A percentile compares a stretch with the other conserved stretches of the same genome.
phyloP scores from a whole-genome alignment of 1,140 invertebrate genomes.

The Listronotus oregonensis region DNA sequence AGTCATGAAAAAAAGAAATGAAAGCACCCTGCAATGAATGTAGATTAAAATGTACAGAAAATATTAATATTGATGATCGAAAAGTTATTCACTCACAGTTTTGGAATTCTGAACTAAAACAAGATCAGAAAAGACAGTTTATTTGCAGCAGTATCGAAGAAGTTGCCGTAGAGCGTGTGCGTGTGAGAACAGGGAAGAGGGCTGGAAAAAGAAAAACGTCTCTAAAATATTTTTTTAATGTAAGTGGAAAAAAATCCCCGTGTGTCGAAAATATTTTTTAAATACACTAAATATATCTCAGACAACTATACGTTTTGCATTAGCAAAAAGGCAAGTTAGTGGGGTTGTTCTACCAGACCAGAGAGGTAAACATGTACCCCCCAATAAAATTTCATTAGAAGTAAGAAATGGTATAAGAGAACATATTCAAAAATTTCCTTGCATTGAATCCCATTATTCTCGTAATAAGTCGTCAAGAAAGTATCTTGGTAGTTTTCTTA shows the following conservation, averaged over 20 bases:
- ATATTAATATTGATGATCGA: not conserved
- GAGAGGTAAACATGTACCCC: too few species aligned
- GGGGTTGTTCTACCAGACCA: too few species aligned
- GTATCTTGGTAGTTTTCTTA: too few species aligned
- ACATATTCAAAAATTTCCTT: too few species aligned
- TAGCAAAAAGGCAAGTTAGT: not conserved
- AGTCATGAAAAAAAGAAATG: constrained; percentile 1
- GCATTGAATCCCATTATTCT: too few species aligned
- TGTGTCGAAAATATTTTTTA: not conserved
- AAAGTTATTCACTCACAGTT: constrained; percentile 1
- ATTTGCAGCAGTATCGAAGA: not conserved
- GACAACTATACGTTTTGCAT: constrained; percentile 2
- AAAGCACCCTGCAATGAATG: not conserved
- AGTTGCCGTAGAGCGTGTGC: too few species aligned
- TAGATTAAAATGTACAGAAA: not conserved
- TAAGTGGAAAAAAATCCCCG: too few species aligned
- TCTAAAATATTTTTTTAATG: constrained; percentile 8
- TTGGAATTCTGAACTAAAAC: not conserved
- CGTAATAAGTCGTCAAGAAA: too few species aligned
- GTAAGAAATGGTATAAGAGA: not conserved
- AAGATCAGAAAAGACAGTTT: constrained; percentile 1
- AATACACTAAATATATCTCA: too few species aligned
- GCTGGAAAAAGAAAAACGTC: not conserved
- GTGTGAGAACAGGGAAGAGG: too few species aligned
- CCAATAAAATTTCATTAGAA: constrained; percentile 3